Evolutionary conservation across 2,113 vertebrate species (phyloP).

Genomic region (Corythaeola cristata): DNA sequence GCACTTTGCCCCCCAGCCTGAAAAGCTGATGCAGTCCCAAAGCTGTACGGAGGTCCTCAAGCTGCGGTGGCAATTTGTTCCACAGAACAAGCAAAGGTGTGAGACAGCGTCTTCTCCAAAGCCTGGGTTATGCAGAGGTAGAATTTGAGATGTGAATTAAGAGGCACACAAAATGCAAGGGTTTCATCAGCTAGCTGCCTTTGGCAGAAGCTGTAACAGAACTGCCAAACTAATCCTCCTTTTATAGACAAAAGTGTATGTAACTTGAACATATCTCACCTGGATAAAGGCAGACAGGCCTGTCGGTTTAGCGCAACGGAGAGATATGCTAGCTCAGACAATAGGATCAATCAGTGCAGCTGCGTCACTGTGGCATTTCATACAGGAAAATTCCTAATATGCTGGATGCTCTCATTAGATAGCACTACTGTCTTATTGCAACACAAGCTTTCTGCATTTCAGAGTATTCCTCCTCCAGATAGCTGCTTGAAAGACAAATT

Average conservation of each 20-base stretch:
- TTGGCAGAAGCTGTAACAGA: slow-evolving; percentile 1
- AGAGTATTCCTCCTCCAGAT: neutral
- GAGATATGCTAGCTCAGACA: neutral
- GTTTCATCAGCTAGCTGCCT: neutral
- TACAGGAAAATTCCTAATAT: neutral
- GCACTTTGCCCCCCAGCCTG: neutral
- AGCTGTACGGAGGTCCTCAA: fast-evolving
- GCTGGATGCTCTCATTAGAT: neutral
- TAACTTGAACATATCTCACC: neutral
- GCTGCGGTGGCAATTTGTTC: neutral
- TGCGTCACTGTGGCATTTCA: neutral
- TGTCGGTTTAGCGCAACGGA: neutral
- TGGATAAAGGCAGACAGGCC: neutral
- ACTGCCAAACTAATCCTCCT: neutral
- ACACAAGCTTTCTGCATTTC: neutral
- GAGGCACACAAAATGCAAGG: neutral
- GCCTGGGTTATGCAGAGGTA: neutral
- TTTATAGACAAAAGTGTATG: neutral
- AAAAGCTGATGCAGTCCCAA: neutral
- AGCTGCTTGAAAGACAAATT: neutral
- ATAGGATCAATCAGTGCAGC: neutral
- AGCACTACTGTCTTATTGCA: neutral
- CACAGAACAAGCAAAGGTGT: neutral
- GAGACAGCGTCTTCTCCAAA: neutral
- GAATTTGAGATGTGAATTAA: neutral